Conservation (phyloP, 2,113 vertebrate genomes). For the Indicator maculatus region DNA sequence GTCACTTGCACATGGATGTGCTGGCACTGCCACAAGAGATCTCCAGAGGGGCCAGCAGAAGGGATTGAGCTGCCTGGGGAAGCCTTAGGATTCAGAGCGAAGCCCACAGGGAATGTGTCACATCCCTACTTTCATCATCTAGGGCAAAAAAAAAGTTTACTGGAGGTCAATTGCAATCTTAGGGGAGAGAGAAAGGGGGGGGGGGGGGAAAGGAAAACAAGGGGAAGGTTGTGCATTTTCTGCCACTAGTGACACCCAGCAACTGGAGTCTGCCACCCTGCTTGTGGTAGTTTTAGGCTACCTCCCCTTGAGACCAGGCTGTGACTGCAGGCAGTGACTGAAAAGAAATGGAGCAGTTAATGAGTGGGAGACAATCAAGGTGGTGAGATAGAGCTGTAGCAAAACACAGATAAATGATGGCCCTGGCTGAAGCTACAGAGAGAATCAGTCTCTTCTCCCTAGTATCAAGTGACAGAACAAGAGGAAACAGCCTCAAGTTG, state of each 20-base stretch:
- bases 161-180: too few relatives aligned
- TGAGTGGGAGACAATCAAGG: neutral
- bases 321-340: neutral
- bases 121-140: neutral
- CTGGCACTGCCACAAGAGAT: neutral
- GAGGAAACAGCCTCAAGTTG: too few relatives aligned
- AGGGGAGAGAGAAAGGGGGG: neutral
- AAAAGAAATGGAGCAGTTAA: neutral
- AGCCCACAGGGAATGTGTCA: neutral
- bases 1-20: neutral
- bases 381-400: neutral
- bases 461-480: too few relatives aligned
- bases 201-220: too few relatives aligned
- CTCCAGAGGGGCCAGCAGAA: neutral
- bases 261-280: neutral
- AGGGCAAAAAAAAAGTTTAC: neutral
- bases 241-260: neutral
- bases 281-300: neutral
- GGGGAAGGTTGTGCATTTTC: neutral
- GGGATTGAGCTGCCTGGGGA: neutral
- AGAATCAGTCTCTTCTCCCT: too few relatives aligned
- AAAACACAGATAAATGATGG: neutral
- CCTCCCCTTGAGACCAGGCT: neutral
- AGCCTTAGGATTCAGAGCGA: neutral
- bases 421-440: neutral